Evolutionary conservation across 1,140 invertebrate genomes (phyloP).

Genomic region (Helicoverpa zea): DNA sequence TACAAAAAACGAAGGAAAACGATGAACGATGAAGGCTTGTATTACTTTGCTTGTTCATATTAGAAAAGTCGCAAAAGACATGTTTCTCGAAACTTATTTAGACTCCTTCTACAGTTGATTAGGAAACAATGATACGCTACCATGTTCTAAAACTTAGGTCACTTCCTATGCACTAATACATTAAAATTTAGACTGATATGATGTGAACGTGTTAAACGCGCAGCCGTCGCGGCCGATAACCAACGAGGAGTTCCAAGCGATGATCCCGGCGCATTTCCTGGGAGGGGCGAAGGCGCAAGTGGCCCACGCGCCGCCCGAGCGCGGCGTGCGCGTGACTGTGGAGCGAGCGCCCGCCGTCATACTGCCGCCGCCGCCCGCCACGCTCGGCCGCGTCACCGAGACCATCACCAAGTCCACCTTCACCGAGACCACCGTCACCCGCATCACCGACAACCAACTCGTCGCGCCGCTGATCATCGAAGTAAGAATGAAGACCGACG

Average conservation of each 20-base stretch:
- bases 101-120: not conserved
- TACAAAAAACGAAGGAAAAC: not conserved
- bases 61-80: too few species aligned
- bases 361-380: constrained; percentile 94
- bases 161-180: constrained; percentile 27
- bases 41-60: constrained; percentile 3
- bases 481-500: constrained; percentile 87
- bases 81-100: not conserved
- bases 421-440: constrained; percentile 97
- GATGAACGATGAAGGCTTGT: not conserved
- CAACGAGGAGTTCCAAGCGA: constrained; percentile 97
- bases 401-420: constrained; percentile 97
- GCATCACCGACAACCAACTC: constrained; percentile 96
- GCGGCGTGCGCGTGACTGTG: constrained; percentile 86
- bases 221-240: constrained; percentile 93
- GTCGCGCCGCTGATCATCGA: constrained; percentile 94
- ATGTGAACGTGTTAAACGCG: constrained; percentile 84
- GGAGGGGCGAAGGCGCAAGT: constrained; percentile 77
- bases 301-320: constrained; percentile 59
- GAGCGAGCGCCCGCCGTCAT: constrained; percentile 86
- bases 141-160: constrained; percentile 8
- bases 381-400: constrained; percentile 95
- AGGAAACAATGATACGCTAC: constrained; percentile 37
- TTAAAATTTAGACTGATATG: constrained; percentile 58
- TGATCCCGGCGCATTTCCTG: constrained; percentile 96